Evolutionary conservation across 2,888 invertebrate species (phyloP), one percentile per base, ranked within the genome.

Genomic region (Chydorus sphaericus): DNA sequence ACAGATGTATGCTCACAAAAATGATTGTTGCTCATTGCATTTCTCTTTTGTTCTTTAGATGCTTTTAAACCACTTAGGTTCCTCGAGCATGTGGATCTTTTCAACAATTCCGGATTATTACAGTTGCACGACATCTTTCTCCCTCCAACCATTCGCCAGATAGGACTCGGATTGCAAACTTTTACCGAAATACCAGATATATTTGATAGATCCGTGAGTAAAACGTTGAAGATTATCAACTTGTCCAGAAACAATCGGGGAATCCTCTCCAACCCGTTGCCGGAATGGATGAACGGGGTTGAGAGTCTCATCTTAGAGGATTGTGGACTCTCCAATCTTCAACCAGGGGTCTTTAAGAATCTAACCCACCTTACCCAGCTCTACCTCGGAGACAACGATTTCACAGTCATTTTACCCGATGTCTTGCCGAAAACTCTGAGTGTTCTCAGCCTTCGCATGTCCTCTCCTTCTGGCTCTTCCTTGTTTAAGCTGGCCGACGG

Each of bases 401-500:
- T 81, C 2, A 53, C 55, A 11, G 33, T 56, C 28, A 49, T 56
- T 31, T 51, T 51, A 20, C 49, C 44, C 16, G 56, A 29, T 14
- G 54, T 56, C 16, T 50, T 58, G 31, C 53, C 38, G 6, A 51
- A 36, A n/a, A 61, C 77, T 0, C 60, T 53, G 0, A 68, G 65
- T 5, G 59, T 80, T 1, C 50, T 58, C 6, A 58, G 55, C 39
- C n/a, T 58, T 20, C 30, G 55, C 5, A 48, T 51, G 26, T 56
- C 56, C 37, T n/a, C n/a, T n/a, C 55, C 55, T 11, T 37, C 50
- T 20, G 23, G 11, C 16, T 20, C 20, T 16, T 59, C 67, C 0
- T 74, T 77, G 62, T 63, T 80, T 52, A 80, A 80, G 60, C 61
- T 80, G 2, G 77, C 78, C 29, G 69, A 70, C 52, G 77, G 76